phyloP scores from a whole-genome alignment of 2,797 vertebrate genomes.

The Prionace glauca region DNA sequence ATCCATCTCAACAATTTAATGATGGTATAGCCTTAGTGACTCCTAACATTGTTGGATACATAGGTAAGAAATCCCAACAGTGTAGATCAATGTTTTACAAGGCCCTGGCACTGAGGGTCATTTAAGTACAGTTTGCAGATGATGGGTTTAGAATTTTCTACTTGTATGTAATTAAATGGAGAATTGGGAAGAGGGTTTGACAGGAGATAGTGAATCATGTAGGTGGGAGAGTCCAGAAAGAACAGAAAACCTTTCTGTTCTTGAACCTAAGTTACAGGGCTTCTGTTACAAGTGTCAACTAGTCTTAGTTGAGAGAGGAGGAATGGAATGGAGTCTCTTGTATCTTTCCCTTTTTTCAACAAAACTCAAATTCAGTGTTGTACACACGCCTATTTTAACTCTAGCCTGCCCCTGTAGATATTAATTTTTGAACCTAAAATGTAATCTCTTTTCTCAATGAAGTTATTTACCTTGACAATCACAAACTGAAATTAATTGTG shows the following conservation, averaged over 20 bases:
- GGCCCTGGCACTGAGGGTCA: neutral
- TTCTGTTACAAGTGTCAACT: neutral
- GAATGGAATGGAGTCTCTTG: neutral
- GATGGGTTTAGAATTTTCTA: neutral
- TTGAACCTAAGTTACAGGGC: neutral
- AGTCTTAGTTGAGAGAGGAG: neutral
- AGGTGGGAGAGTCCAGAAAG: neutral
- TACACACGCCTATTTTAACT: neutral
- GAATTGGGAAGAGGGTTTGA: neutral
- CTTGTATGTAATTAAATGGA: neutral
- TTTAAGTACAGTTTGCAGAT: neutral
- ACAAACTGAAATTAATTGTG: neutral
- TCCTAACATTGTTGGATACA: neutral
- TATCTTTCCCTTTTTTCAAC: neutral
- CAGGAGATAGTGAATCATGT: neutral
- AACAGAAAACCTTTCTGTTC: neutral
- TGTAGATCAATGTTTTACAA: conserved; percentile 1
- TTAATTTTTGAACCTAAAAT: neutral
- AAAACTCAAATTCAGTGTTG: neutral
- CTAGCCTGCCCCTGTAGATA: neutral
- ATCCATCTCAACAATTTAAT: neutral
- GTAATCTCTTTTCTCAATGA: neutral
- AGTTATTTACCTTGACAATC: neutral
- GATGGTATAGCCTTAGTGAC: neutral
- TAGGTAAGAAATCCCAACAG: neutral